Base-by-base conservation (phyloP, 1,140 invertebrate species). In the Ips typographus region DNA sequence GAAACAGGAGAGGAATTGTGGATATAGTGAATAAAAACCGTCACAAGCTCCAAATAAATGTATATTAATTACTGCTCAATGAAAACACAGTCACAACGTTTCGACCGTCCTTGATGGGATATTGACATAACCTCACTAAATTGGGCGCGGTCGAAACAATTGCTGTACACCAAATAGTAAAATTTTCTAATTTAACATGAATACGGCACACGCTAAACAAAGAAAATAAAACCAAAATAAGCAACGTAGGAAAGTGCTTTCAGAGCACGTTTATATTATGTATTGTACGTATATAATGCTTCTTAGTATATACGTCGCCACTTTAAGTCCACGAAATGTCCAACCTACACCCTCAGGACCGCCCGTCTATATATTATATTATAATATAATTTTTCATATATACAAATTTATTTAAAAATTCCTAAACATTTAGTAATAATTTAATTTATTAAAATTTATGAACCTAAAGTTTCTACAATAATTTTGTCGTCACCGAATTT, bases 161-260 rank as follows among this genome's bases (percentile, higher is more conserved):
- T 80, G 78, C 78, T 79, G 79, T 80, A 80, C 79, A 80, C 79
- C 79, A 80, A 80, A 80, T 80, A 80, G 78, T 80, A 80, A 80
- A 80, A 80, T 80, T 80, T 78, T 80, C 79, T 80, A 80, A 80
- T 80, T 75, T 80, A 80, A 80, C 79, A 80, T 80, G 78, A 76
- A 80, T 80, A 80, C 78, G 75, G 78, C 78, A 80, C 78, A 80
- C 78, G 79, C 79, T 80, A 80, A 80, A 80, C 74, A 72, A 78
- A 78, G 66, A 60, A 77, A 73, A 80, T 36, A 58, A 70, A 64
- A 64, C 44, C 44, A 66, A 71, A 47, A 41, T 22, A 63, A 80
- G 77, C 77, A 80, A 79, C 77, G 73, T 77, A 80, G 76, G 77
- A 79, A 77, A 75, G 75, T 77, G 76, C 75, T 75, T 42, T n/a